Base-by-base conservation (phyloP, 2,888 invertebrate genomes). In the Lottia scabra region DNA sequence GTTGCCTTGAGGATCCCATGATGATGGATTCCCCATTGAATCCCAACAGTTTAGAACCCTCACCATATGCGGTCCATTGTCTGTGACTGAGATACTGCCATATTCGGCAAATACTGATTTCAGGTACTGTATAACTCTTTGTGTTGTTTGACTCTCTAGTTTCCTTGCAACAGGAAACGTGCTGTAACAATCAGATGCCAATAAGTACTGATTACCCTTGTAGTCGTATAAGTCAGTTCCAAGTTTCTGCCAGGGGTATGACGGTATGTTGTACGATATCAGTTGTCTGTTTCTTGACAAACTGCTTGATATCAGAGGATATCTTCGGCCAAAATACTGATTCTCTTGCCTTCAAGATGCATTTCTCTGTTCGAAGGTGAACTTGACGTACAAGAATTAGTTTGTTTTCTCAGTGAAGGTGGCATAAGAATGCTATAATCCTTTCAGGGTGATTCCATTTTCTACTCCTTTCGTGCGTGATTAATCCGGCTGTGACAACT, bases 241-340 rank as follows among this genome's bases (percentile, higher is more conserved):
- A 19, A 56, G 19, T 10, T 19, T 19, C 19, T 56, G 56, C 56
- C 56, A 56, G 19, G 56, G 56, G 12, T 19, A 19, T 2, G 56
- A 56, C 2, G 19, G 56, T 10, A 56, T 19, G 2, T 56, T 19
- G 19, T 19, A 13, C 10, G 56, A 19, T 19, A 12, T 8, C 8
- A 56, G 19, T 1, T 6, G 10, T 56, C 12, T 56, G 19, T 56
- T 19, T 19, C 2, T 19, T n/a, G n/a, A 19, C 19, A 23, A 12
- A 19, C 19, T 56, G 6, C 23, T 30, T 66, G 6, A 1, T 66
- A 66, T 66, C 66, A 23, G 23, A 30, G 16, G 66, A 44, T 5
- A 66, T 66, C 23, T 23, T 38, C 23, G 66, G 45, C 66, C 66
- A 66, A 38, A 66, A 66, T n/a, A 66, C n/a, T n/a, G n/a, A 66